Conservation (phyloP, 1,140 invertebrate genomes). For the Rhopalosiphum padi region DNA sequence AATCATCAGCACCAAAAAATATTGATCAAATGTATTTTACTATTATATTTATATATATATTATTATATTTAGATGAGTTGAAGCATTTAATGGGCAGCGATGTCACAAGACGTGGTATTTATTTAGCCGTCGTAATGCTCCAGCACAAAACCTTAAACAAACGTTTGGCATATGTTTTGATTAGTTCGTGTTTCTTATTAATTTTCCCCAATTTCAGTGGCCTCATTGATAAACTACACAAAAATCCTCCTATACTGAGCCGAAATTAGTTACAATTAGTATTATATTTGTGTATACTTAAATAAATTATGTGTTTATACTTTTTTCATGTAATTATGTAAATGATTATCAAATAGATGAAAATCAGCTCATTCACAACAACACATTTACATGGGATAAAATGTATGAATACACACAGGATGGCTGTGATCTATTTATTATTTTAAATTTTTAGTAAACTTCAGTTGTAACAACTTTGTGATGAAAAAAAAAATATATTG, state of each 20-base stretch:
- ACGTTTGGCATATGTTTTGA: constrained; percentile 83
- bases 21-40: not conserved
- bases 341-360: not conserved
- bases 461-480: not conserved
- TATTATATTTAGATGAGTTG: constrained; percentile 76
- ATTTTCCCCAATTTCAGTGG: constrained; percentile 76
- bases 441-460: not conserved
- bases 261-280: constrained; percentile 58
- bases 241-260: constrained; percentile 65
- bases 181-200: constrained; percentile 80
- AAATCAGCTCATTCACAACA: too few species aligned
- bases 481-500: not conserved
- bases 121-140: constrained; percentile 88
- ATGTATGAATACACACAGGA: not conserved
- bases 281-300: not conserved
- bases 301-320: not conserved
- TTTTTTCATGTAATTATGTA: not conserved
- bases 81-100: constrained; percentile 91
- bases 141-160: constrained; percentile 86
- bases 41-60: not conserved
- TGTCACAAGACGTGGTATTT: constrained; percentile 83
- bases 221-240: constrained; percentile 74
- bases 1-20: constrained; percentile 40
- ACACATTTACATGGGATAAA: not conserved
- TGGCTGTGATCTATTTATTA: not conserved